Conservation (phyloP, 1,140 invertebrate genomes). For the Schmidtea mediterranea region DNA sequence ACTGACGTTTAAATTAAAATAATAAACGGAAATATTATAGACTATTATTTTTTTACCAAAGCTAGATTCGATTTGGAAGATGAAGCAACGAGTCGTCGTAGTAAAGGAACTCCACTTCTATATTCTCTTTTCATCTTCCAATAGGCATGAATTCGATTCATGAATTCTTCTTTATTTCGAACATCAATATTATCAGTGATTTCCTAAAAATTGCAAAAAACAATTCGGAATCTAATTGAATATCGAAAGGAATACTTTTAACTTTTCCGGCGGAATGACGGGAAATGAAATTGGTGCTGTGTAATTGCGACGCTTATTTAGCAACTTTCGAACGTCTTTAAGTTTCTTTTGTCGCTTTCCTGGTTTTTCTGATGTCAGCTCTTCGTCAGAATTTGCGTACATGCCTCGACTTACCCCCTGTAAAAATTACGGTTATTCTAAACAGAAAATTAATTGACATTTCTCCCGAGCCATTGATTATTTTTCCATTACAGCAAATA, state of each 20-base stretch:
- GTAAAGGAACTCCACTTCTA: conserved; percentile 69
- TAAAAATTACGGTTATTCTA: too few relatives aligned
- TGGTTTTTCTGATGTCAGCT: conserved; percentile 26
- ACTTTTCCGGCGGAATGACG: conserved; percentile 58
- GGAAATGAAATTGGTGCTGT: conserved; percentile 70
- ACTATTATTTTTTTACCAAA: neutral
- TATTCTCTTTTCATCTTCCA: conserved; percentile 86
- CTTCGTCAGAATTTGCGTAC: conserved; percentile 15
- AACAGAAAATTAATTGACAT: too few relatives aligned
- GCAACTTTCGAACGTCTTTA: conserved; percentile 45
- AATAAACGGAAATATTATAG: too few relatives aligned
- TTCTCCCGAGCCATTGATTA: too few relatives aligned
- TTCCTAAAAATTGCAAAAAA: conserved; percentile 17
- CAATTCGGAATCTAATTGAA: neutral
- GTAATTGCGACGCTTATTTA: conserved; percentile 55
- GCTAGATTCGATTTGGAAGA: neutral
- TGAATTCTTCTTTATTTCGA: conserved; percentile 51
- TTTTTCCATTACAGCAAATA: too few relatives aligned
- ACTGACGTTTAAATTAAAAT: conserved; percentile 11
- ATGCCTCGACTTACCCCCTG: conserved; percentile 8
- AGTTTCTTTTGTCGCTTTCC: conserved; percentile 35
- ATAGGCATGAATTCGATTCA: conserved; percentile 42
- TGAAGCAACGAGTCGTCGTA: conserved; percentile 33
- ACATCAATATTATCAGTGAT: conserved; percentile 43
- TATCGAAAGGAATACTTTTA: neutral